These are phyloP conservation scores for Raja brachyura DNA, from an alignment of 2,113 vertebrate genomes.

Conservation along the genomic window DNA sequence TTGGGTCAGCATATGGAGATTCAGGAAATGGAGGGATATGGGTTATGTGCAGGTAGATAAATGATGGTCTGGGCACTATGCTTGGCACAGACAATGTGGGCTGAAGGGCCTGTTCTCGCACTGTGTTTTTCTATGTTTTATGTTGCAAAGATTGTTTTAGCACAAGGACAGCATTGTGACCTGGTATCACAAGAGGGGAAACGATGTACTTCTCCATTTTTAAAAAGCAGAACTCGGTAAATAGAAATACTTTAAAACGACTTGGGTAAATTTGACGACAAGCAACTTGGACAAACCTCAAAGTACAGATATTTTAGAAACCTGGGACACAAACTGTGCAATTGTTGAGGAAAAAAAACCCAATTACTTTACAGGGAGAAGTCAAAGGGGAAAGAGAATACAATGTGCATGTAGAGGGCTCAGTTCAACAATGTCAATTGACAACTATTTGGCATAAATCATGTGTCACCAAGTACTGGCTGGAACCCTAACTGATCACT, in stretches of 20 bases:
- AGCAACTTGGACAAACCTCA: background rate
- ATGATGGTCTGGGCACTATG: too few relatives aligned
- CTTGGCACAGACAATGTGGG: too few relatives aligned
- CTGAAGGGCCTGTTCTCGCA: too few relatives aligned
- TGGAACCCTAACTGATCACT: background rate
- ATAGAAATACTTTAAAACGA: background rate
- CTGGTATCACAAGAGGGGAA: background rate
- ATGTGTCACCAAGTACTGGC: background rate
- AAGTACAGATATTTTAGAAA: background rate
- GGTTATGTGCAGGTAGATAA: too few relatives aligned
- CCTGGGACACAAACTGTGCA: background rate
- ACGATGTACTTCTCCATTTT: background rate
- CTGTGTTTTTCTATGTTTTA: too few relatives aligned
- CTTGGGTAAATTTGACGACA: background rate
- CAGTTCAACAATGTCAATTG: background rate
- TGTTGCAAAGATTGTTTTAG: background rate
- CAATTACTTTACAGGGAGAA: background rate
- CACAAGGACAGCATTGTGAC: background rate
- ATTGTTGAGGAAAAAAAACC: background rate
- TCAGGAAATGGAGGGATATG: too few relatives aligned
- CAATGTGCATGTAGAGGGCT: background rate
- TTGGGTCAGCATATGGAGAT: too few relatives aligned
- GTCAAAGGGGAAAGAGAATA: background rate
- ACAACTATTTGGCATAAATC: background rate
- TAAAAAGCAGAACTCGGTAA: conserved; percentile 4